Base-by-base conservation (phyloP, 2,113 vertebrate species). In the Nannospalax galili region DNA sequence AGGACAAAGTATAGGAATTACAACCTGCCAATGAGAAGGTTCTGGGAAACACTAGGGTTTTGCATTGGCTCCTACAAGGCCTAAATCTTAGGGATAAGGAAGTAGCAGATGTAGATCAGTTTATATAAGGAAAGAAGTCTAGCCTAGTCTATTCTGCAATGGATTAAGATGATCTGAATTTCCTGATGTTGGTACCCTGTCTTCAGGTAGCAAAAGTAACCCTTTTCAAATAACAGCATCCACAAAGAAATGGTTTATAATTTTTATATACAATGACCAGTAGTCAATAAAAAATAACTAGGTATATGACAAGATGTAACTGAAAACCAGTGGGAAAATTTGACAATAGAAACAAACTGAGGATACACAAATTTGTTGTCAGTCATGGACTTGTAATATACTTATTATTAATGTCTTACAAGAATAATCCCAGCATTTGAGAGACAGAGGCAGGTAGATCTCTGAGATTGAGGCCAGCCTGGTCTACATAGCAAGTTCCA, bases 161-260 rank as follows among this genome's bases (percentile, higher is more conserved):
- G 72, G 52, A 65, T 84, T 67, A 74, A 94, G 65, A 35, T 28
- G 7, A 65, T 88, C 52, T 90, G 40, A 45, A 35, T 67, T 86
- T 92, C 56, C 70, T 82, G 4, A 3, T 88, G 35, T 88, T 42
- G 60, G 48, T 78, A 78, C 28, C 56, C n/a, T 88, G 20, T 26
- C 60, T 92, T 81, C 37, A 52, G 79, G 75, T 90, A 81, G n/a
- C 58, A 77, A 79, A 80, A 94, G 19, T 74, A 81, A 88, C 74
- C 30, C 58, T 93, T 88, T 95, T 26, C 64, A 64, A 84, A n/a
- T 74, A 94, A 52, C 7, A 84, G 24, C 60, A 93, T 80, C 26
- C 24, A 26, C 62, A 78, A 14, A 32, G 30, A 91, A 19, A 69
- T 86, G 90, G 30, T 79, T 48, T 88, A 2, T 93, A 74, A 58